Conservation (phyloP, 2,888 invertebrate genomes). For the Spilarctia lutea region DNA sequence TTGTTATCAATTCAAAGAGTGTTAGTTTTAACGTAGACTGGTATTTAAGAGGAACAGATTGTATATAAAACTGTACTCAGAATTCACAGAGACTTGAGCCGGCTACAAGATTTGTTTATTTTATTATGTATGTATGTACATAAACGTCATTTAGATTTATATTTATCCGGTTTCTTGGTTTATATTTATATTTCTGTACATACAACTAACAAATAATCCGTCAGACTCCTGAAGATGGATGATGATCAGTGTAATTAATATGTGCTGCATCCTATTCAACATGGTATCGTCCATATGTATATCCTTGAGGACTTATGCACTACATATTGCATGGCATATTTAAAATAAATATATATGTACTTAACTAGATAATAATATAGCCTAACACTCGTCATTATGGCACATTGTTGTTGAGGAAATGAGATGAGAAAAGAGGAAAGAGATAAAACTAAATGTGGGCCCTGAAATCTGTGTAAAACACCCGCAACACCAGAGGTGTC, state of each 20-base stretch:
- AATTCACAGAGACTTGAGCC: background rate
- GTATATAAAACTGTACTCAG: constrained; percentile 5
- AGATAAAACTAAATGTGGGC: no score
- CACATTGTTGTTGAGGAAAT: no score
- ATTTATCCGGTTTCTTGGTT: background rate
- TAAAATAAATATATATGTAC: no score
- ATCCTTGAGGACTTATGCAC: background rate
- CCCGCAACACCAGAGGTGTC: no score
- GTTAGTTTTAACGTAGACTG: background rate
- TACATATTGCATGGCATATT: background rate
- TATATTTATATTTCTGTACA: constrained; percentile 12
- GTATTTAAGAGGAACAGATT: background rate
- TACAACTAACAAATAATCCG: background rate
- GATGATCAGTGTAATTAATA: background rate
- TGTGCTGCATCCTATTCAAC: background rate
- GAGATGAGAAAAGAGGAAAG: no score
- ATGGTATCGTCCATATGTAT: background rate
- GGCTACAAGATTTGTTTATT: constrained; percentile 10
- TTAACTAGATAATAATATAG: no score
- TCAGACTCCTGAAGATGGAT: background rate
- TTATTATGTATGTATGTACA: constrained; percentile 11
- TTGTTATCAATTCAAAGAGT: background rate
- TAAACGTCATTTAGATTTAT: constrained; percentile 19
- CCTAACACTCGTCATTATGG: no score
- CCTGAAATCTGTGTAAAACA: no score